Base-by-base conservation (phyloP, 2,888 invertebrate species). In the Melanophora roralis region DNA sequence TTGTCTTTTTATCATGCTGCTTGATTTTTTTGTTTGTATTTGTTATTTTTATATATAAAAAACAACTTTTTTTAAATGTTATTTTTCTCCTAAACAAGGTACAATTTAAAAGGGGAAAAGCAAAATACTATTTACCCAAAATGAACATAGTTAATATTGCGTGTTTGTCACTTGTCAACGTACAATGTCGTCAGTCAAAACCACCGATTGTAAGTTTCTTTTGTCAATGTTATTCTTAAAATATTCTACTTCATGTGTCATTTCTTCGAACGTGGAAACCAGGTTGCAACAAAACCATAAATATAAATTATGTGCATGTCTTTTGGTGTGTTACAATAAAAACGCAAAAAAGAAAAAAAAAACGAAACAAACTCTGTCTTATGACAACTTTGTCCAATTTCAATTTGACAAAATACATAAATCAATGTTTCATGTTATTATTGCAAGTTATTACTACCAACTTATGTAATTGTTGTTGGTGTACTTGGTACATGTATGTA, bases 351-450 rank as follows among this genome's bases (percentile, higher is more conserved):
- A n/a, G 32, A 51, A 34, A 38, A 57, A 47, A 49, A 76, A 38
- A 47, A 45, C 27, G 47, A 45, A 74, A 34, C 21, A 27, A 40
- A 57, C 14, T 57, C 67, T 59, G 47, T 80, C 78, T 84, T 84
- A 83, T 82, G 84, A 83, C 83, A 83, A 83, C 82, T 84, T 82
- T 83, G 82, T 83, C 82, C 84, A 83, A 84, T 82, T 84, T 84
- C 82, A 83, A 83, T 81, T 77, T 81, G 77, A 79, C 76, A 79
- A 84, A 83, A 84, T 83, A 83, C 84, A 84, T 84, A 84, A 84
- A 84, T 84, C 83, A 84, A 77, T 81, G 75, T 79, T 82, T 82
- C 83, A 80, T 74, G 68, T 73, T 76, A 62, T 80, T 80, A 72
- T 80, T 80, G 62, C 69, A 65, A 71, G 59, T 71, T 73, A 36